Evolutionary conservation across 2,113 vertebrate genomes (phyloP).

Genomic region (Leptobrachium leishanense): DNA sequence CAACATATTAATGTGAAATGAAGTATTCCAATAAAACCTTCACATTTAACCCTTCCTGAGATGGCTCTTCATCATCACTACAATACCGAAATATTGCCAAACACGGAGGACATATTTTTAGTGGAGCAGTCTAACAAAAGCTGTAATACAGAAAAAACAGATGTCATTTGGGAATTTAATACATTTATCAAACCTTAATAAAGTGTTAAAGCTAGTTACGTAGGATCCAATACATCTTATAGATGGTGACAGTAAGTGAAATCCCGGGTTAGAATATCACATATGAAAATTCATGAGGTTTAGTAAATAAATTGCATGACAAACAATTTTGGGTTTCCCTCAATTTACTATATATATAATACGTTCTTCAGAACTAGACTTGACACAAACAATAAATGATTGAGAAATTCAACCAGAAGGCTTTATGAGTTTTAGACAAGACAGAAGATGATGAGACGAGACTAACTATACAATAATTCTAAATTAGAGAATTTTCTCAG

Average conservation of each 20-base stretch:
- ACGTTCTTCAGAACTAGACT: conserved; percentile 30
- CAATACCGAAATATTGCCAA: conserved; percentile 11
- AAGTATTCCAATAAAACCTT: too few relatives aligned
- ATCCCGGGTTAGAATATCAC: conserved; percentile 22
- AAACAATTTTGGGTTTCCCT: conserved; percentile 35
- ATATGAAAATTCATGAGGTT: conserved; percentile 45
- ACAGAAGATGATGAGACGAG: conserved; percentile 42
- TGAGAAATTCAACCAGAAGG: conserved; percentile 45
- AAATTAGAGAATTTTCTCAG: conserved; percentile 49
- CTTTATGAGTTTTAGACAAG: conserved; percentile 46
- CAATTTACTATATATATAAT: conserved; percentile 34
- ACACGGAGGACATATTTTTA: conserved; percentile 18
- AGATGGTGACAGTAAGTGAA: conserved; percentile 43
- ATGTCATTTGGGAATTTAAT: conserved; percentile 37
- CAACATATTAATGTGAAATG: too few relatives aligned
- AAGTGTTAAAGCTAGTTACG: conserved; percentile 43
- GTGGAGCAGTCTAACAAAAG: conserved; percentile 10
- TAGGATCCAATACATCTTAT: conserved; percentile 39
- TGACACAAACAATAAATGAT: conserved; percentile 47
- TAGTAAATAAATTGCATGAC: conserved; percentile 44
- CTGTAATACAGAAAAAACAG: conserved; percentile 20
- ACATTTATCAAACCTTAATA: conserved; percentile 44
- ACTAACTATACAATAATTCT: conserved; percentile 46
- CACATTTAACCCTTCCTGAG: background rate
- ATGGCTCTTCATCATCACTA: background rate